A percentile compares a stretch with the other conserved stretches of the same genome.
Conservation (phyloP, 2,113 vertebrate genomes). For the Epinephelus lanceolatus region DNA sequence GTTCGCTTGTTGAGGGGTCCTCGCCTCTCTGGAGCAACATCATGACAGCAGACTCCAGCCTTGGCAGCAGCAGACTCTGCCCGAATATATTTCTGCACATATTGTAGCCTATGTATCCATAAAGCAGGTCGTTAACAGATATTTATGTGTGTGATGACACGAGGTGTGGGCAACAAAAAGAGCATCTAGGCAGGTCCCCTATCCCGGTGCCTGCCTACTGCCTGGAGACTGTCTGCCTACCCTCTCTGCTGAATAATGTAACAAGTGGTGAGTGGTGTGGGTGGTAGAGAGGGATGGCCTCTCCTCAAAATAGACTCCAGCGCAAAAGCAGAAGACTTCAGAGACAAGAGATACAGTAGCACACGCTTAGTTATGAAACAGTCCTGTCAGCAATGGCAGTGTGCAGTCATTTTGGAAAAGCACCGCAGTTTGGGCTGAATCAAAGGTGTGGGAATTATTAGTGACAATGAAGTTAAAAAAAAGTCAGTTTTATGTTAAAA, state of each 20-base stretch:
- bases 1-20: too few species aligned
- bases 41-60: too few species aligned
- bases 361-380: constrained; percentile 17
- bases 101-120: neutral
- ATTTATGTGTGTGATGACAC: neutral
- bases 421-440: neutral
- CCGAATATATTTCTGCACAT: neutral
- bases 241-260: constrained; percentile 81
- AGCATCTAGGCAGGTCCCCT: constrained; percentile 21
- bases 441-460: neutral
- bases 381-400: neutral
- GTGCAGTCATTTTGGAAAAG: constrained; percentile 4
- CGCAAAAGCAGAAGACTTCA: constrained; percentile 47
- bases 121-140: neutral
- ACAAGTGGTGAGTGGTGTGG: constrained; percentile 74
- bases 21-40: too few species aligned
- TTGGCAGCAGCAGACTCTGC: too few species aligned
- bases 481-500: neutral
- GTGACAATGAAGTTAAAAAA: neutral
- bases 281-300: constrained; percentile 71
- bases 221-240: constrained; percentile 48
- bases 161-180: neutral
- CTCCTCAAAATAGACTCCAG: constrained; percentile 79
- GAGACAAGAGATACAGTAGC: neutral
- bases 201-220: constrained; percentile 22